Percentiles rank a stretch among this genome's conserved stretches.
These are phyloP conservation scores for Sebastes hubbsi DNA, from an alignment of 2,797 vertebrate species.

Conservation along the genomic window DNA sequence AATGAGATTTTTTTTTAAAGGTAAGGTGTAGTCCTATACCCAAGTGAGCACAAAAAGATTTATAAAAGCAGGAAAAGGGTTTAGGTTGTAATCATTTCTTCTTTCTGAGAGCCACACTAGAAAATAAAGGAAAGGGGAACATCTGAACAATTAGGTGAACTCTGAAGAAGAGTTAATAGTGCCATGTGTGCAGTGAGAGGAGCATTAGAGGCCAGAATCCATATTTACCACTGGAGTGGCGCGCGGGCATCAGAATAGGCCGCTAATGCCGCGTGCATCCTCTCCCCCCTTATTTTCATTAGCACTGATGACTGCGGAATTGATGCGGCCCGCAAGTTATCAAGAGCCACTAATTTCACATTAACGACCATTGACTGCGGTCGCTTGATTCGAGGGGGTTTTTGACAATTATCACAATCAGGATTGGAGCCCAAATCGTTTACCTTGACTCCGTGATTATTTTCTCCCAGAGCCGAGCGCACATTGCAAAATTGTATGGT, in stretches of 20 bases:
- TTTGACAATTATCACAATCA: constrained; percentile 99
- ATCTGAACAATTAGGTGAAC: constrained; percentile 82
- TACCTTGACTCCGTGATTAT: constrained; percentile 98
- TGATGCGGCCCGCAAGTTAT: constrained; percentile 98
- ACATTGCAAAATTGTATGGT: constrained; percentile 79
- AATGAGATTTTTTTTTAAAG: not conserved
- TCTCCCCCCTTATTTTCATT: constrained; percentile 84
- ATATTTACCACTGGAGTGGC: constrained; percentile 80
- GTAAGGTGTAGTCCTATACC: not conserved
- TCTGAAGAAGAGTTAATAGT: constrained; percentile 81
- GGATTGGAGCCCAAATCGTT: constrained; percentile 98
- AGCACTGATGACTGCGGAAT: constrained; percentile 90
- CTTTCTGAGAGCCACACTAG: constrained; percentile 37
- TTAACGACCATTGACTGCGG: constrained; percentile 99
- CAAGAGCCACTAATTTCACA: constrained; percentile 99
- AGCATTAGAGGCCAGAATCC: constrained; percentile 77
- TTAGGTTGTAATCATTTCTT: constrained; percentile 47
- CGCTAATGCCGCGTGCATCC: constrained; percentile 74
- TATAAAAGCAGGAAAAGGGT: not conserved
- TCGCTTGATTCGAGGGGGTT: constrained; percentile 96
- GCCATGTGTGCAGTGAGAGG: constrained; percentile 65
- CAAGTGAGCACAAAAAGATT: not conserved
- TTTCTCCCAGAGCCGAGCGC: constrained; percentile 77
- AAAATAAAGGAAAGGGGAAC: constrained; percentile 64
- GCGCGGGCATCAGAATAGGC: constrained; percentile 78